These are phyloP conservation scores for Gymnodraco acuticeps DNA, from an alignment of 2,797 vertebrate genomes.

Conservation along the genomic window DNA sequence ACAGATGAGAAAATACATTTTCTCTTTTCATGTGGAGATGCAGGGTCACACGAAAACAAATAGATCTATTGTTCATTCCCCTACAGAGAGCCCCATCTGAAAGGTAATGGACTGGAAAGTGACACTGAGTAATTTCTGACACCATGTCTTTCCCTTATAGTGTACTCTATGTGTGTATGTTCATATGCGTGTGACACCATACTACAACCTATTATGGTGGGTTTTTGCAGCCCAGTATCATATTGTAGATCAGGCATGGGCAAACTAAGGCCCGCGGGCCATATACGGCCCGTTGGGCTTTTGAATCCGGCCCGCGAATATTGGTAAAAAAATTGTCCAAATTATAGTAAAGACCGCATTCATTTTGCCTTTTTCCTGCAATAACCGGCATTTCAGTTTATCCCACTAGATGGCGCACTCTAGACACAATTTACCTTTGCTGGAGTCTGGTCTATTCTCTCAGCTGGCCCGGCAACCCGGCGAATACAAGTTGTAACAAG, in stretches of 20 bases:
- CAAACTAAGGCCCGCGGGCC: no score
- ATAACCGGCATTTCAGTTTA: no score
- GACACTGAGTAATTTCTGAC: slow-evolving; percentile 57
- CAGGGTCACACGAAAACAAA: slow-evolving; percentile 38
- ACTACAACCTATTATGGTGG: not conserved
- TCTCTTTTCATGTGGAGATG: slow-evolving; percentile 43
- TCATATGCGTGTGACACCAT: slow-evolving; percentile 12
- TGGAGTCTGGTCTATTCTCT: no score
- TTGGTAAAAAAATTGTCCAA: no score
- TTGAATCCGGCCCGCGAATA: no score
- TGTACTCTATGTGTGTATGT: not conserved
- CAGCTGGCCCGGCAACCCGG: no score
- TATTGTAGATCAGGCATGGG: not conserved
- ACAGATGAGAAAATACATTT: slow-evolving; percentile 36
- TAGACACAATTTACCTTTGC: no score
- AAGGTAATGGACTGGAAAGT: slow-evolving; percentile 66
- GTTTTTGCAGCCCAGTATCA: slow-evolving; percentile 16
- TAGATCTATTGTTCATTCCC: slow-evolving; percentile 39
- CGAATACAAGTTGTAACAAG: no score
- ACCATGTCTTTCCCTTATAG: slow-evolving; percentile 28
- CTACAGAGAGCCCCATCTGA: slow-evolving; percentile 31
- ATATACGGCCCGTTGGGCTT: no score
- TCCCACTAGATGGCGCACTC: no score
- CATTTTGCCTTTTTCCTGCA: no score
- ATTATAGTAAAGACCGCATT: no score